Base-by-base conservation (phyloP, 2,888 invertebrate genomes). In the Deilephila elpenor region DNA sequence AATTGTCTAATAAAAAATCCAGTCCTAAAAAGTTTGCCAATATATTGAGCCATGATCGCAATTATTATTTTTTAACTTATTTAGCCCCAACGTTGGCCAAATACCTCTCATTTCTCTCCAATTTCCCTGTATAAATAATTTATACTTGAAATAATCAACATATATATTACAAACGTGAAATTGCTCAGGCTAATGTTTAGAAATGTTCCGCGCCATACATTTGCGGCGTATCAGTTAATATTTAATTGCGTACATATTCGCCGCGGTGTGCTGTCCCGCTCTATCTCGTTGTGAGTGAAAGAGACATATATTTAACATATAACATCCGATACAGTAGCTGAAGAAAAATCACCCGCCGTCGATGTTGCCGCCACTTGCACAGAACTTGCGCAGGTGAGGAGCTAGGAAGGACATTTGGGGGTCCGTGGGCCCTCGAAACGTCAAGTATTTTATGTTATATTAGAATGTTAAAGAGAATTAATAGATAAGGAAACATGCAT, bases 281-380 rank as follows among this genome's bases (percentile, higher is more conserved):
- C 67, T 59, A 67, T 20, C 67, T 56, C 19, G 25, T 56, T 73
- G 29, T 59, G 67, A 73, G 67, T 73, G 72, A 73, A 73, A 64
- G 72, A 44, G 72, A 64, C 34, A 67, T n/a, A 73, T 59, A 64
- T 51, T 56, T 73, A 59, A 73, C 56, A 73, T 73, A 73, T 73
- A 67, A 37, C 59, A 56, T 73, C 64, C 64, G 72, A 73, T 73
- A 73, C 72, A 61, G 73, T 73, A 73, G 70, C 61, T 25, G 32
- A 51, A 70, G 70, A 61, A 73, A 60, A 61, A 73, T 70, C 25
- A 73, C 70, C 70, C 32, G 70, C 25, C 4, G 60, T 73, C 53
- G 32, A 73, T 51, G 44, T 67, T 67, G 51, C 67, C 67, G 67
- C 67, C 67, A 67, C 44, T 67, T 51, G 67, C 17, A 67, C 19